Conservation (phyloP, 2,888 invertebrate genomes). For the Agrilus mali region DNA sequence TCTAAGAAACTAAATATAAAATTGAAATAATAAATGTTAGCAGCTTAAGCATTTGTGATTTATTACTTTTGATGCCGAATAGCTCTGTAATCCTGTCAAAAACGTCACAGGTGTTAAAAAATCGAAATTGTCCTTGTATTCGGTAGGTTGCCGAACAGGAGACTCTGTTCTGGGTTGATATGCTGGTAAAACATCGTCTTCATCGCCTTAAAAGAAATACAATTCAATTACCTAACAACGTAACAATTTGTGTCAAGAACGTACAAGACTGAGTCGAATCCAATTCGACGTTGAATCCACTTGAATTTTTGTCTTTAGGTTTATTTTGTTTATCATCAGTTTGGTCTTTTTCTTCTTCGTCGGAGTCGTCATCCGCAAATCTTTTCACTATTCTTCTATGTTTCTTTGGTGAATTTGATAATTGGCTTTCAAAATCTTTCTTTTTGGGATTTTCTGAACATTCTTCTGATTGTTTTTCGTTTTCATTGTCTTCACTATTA, state of each 20-base stretch:
- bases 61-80: slow-evolving; percentile 27
- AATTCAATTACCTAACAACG: too few relatives aligned
- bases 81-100: slow-evolving; percentile 31
- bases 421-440: too few relatives aligned
- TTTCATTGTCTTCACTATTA: too few relatives aligned
- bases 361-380: slow-evolving; percentile 10
- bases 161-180: slow-evolving; percentile 23
- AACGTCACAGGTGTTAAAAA: slow-evolving; percentile 38
- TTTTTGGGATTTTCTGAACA: too few relatives aligned
- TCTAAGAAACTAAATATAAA: neutral
- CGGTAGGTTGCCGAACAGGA: slow-evolving; percentile 16
- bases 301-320: neutral
- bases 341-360: slow-evolving; percentile 13
- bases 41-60: neutral
- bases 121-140: slow-evolving; percentile 23
- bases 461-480: too few relatives aligned
- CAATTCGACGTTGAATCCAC: too few relatives aligned
- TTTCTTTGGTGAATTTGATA: too few relatives aligned
- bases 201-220: slow-evolving; percentile 17
- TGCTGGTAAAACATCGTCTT: slow-evolving; percentile 24
- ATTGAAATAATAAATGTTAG: neutral
- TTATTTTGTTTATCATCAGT: slow-evolving; percentile 3
- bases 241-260: too few relatives aligned
- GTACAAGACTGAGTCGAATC: too few relatives aligned
- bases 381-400: slow-evolving; percentile 3